Base-by-base conservation (phyloP, 1,140 invertebrate genomes). In the Macrobrachium nipponense region DNA sequence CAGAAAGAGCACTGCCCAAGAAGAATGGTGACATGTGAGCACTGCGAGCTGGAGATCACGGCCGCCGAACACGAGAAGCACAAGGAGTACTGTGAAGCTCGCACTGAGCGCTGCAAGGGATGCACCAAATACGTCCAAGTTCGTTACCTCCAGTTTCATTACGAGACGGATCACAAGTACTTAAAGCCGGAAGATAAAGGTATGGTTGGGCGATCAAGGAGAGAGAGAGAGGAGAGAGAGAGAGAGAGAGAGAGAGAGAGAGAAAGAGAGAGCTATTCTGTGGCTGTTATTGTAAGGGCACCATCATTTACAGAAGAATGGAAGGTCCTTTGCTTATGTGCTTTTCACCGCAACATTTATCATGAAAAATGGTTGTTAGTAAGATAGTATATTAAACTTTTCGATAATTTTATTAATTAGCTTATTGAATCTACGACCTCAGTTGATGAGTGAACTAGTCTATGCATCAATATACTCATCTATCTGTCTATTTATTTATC, bases 111-210 rank as follows among this genome's bases (percentile, higher is more conserved):
- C 80, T 94, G 94, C 90, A 89, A 91, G 7, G 93, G 93, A 36
- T 95, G 94, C 91, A 92, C 92, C 23, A 93, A 94, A 90, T 93
- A 93, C 88, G 93, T 95, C 68, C 94, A 95, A 94, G 91, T 93
- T 88, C 94, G 94, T 90, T 93, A 95, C 90, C 92, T 92, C 60
- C 91, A 93, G 88, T 91, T 93, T 82, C 94, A 95, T 89, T 89
- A 93, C 61, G 93, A 94, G 87, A 92, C 92, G 87, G 93, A 94
- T 90, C 94, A 94, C 89, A 92, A 92, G 7, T 94, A 94, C 90
- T 88, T 94, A 2, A 92, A 93, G 62, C 91, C 93, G 3, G 91
- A 92, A 79, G 93, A 94, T 44, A 89, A 87, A 85, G 86, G 88
- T 89, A 60, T 27, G 82, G 20, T n/a, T 36, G 72, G 11, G 8